Evolutionary conservation across 2,113 vertebrate genomes (phyloP).

Genomic region (Tyto alba): DNA sequence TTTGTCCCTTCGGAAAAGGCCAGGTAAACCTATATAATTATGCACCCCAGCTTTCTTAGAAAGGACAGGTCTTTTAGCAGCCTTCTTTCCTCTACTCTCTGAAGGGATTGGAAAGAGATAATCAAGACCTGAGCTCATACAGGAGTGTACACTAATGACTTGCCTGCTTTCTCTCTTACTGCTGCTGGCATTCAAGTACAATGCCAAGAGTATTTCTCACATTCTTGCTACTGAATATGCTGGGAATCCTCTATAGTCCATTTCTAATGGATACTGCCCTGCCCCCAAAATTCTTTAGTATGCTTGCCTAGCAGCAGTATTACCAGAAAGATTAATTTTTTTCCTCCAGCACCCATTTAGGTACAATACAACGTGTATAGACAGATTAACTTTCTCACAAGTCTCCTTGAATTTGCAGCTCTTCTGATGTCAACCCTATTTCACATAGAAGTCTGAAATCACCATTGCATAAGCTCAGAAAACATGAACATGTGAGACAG

Average conservation of each 20-base stretch:
- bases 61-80: slow-evolving; percentile 34
- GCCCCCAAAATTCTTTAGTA: slow-evolving; percentile 28
- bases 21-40: slow-evolving; percentile 54
- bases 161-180: slow-evolving; percentile 20
- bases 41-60: slow-evolving; percentile 11
- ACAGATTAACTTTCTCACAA: slow-evolving; percentile 79
- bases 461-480: slow-evolving; percentile 71
- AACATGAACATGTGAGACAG: neutral
- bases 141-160: slow-evolving; percentile 60
- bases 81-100: neutral
- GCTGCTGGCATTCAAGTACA: slow-evolving; percentile 47
- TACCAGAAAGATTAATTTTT: neutral
- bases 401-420: slow-evolving; percentile 74
- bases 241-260: slow-evolving; percentile 32
- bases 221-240: slow-evolving; percentile 50
- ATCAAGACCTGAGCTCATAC: slow-evolving; percentile 46
- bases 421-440: slow-evolving; percentile 76
- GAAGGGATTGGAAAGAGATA: slow-evolving; percentile 43
- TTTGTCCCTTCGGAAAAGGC: slow-evolving; percentile 26
- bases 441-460: slow-evolving; percentile 81
- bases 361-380: slow-evolving; percentile 76
- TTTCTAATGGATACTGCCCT: slow-evolving; percentile 39
- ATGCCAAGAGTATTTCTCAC: slow-evolving; percentile 36
- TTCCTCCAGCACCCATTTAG: slow-evolving; percentile 67
- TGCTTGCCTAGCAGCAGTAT: neutral